Evolutionary conservation across 2,888 invertebrate genomes (phyloP).

Genomic region (Drosophila kanekoi): DNA sequence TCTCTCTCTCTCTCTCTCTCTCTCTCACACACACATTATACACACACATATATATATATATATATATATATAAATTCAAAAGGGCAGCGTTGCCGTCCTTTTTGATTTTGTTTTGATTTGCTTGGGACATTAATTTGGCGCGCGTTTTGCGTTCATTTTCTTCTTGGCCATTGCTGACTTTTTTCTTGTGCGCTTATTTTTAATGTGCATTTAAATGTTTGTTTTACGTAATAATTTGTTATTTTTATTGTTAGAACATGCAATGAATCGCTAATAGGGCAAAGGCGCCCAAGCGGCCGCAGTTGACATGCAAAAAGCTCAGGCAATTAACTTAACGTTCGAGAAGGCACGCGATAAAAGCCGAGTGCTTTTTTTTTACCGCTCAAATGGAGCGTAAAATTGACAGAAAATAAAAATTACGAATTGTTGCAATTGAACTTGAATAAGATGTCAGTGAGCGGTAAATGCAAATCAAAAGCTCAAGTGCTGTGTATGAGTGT

Average conservation of each 20-base stretch:
- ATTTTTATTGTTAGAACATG: constrained; percentile 65
- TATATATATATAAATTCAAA: constrained; percentile 1
- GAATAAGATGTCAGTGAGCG: constrained; percentile 39
- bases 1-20: constrained; percentile 3
- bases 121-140: constrained; percentile 51
- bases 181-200: constrained; percentile 37
- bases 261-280: constrained; percentile 56
- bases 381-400: constrained; percentile 66
- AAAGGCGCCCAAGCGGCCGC: constrained; percentile 17
- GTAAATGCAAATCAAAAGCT: constrained; percentile 40
- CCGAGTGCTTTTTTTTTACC: constrained; percentile 18
- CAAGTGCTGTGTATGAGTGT: neutral
- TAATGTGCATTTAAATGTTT: constrained; percentile 63
- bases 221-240: constrained; percentile 66
- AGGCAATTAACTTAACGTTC: constrained; percentile 50
- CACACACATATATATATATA: neutral
- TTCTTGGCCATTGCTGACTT: constrained; percentile 21
- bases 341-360: constrained; percentile 58
- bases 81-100: constrained; percentile 21
- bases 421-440: constrained; percentile 52
- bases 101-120: constrained; percentile 49
- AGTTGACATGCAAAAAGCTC: constrained; percentile 42
- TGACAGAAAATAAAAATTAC: constrained; percentile 31
- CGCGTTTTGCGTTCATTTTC: constrained; percentile 23
- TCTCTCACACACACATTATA: no score